Evolutionary conservation across 2,888 invertebrate species (phyloP).

Genomic region (Leucophenga montana): DNA sequence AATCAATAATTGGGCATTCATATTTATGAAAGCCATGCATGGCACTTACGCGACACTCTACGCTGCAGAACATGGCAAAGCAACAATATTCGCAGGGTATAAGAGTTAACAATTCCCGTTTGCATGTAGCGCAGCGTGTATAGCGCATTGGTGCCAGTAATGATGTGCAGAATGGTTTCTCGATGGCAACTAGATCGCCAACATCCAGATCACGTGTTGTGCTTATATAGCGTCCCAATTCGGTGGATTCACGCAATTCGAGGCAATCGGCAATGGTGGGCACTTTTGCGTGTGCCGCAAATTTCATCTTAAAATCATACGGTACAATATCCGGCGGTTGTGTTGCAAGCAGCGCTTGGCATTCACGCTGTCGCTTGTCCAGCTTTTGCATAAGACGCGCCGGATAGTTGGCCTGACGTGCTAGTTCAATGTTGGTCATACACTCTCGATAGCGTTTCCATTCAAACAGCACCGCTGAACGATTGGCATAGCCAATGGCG

Average conservation of each 20-base stretch:
- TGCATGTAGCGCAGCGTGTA: constrained; percentile 71
- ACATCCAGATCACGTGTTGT: constrained; percentile 80
- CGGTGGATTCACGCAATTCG: constrained; percentile 75
- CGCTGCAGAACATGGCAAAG: constrained; percentile 71
- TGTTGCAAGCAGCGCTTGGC: constrained; percentile 68
- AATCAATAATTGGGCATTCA: constrained; percentile 83
- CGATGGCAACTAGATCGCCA: constrained; percentile 85
- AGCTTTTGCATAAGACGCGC: constrained; percentile 78
- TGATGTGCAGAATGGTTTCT: constrained; percentile 82
- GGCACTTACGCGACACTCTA: constrained; percentile 74
- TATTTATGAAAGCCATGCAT: constrained; percentile 81
- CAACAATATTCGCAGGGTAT: constrained; percentile 72
- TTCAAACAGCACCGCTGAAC: constrained; percentile 83
- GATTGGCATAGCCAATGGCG: constrained; percentile 81
- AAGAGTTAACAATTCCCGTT: constrained; percentile 69
- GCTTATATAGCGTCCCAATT: constrained; percentile 82
- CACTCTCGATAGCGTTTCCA: constrained; percentile 79
- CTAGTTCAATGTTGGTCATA: constrained; percentile 79
- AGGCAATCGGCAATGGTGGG: constrained; percentile 79
- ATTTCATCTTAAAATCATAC: constrained; percentile 66
- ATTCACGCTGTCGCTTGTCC: constrained; percentile 76
- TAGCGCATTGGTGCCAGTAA: constrained; percentile 70
- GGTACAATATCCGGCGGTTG: constrained; percentile 62
- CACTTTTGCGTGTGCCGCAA: constrained; percentile 73
- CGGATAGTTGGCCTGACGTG: constrained; percentile 78